Base-by-base conservation (phyloP, 2,113 vertebrate species). In the Pteruthius melanotis region DNA sequence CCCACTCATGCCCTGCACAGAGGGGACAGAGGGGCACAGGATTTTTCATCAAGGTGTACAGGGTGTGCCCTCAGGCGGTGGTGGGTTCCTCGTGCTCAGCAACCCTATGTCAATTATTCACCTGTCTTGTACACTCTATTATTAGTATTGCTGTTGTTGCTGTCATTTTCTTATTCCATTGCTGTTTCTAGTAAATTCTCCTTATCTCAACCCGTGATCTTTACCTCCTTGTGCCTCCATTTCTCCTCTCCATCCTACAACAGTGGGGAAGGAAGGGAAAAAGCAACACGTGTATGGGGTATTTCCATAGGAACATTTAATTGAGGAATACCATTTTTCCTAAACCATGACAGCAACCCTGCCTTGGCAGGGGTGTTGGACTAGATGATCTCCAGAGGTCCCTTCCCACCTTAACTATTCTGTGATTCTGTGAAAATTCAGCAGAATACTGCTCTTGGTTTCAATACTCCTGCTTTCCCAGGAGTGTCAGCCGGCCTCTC, bases 11-110 rank as follows among this genome's bases (percentile, higher is more conserved):
- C 30, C 30, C 50, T 66, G 31, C 1, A 0, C 26, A 68, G 52
- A 26, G 11, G 26, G 15, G 33, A 52, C 37, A 69, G 45, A 69
- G 2, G 11, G 4, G 7, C 16, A 12, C 14, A 12, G 14, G 15
- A n/a, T 15, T 69, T 50, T 37, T 33, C 33, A 50, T 9, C 0
- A 0, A 23, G 27, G 26, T 50, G 15, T 49, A 21, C 5, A 0
- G 0, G 42, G 13, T 37, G 21, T 44, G 53, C 17, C 17, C 27
- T 33, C 33, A 27, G 44, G 14, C 44, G 37, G 17, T 3, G 8
- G 7, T 0, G 0, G 31, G 6, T 31, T 59, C 21, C 17, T 15
- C 1, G 2, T 52, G 22, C 71, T 50, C 11, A 52, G 44, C 31
- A 44, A 27, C 52, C 37, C 20, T n/a, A 22, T 27, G 22, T 28